Percentiles rank a stretch among this genome's conserved stretches.
phyloP scores from a whole-genome alignment of 1,140 invertebrate genomes.

The Trachymyrmex cornetzi region DNA sequence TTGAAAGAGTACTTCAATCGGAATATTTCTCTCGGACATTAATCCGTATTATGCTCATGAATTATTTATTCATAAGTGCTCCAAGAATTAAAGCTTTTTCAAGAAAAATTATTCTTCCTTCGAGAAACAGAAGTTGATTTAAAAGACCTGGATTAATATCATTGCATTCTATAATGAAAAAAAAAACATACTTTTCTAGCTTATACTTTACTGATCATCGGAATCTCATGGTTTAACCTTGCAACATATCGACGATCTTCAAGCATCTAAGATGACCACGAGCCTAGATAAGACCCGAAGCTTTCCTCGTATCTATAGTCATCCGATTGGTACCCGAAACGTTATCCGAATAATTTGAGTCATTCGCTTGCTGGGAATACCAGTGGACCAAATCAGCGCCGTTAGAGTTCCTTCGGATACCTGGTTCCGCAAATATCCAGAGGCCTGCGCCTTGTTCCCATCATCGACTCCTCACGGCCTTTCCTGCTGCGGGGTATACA shows the following conservation, averaged over 20 bases:
- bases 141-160: neutral
- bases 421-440: constrained; percentile 61
- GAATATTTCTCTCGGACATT: neutral
- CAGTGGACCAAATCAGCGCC: constrained; percentile 5
- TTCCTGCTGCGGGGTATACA: constrained; percentile 14
- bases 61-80: constrained; percentile 16
- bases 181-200: neutral
- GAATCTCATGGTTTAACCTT: neutral
- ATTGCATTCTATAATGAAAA: neutral
- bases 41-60: neutral
- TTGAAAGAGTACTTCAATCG: neutral
- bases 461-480: constrained; percentile 26
- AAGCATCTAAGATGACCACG: neutral
- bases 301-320: neutral
- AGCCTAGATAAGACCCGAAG: neutral
- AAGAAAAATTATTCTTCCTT: neutral
- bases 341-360: constrained; percentile 16
- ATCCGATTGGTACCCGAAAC: no score
- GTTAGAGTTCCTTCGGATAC: constrained; percentile 48
- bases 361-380: constrained; percentile 56
- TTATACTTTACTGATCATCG: neutral
- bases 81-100: neutral
- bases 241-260: neutral
- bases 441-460: constrained; percentile 33
- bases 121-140: neutral